Evolutionary conservation across 2,888 invertebrate genomes (phyloP), one percentile per base, ranked within the genome.

Genomic region (Caenorhabditis doughertyi): DNA sequence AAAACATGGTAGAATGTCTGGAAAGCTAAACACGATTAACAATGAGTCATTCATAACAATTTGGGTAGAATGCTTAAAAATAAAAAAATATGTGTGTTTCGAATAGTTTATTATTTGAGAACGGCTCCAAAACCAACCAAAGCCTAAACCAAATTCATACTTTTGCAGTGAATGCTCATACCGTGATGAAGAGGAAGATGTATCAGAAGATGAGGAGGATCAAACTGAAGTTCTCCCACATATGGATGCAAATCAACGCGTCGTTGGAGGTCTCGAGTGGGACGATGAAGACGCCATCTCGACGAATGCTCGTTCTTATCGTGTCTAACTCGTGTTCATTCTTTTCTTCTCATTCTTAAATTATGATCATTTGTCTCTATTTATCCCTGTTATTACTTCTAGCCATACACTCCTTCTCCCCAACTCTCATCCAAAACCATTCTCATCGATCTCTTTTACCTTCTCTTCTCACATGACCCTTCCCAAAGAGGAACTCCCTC

Each of bases 201-300:
- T 84, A 8, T 87, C 84, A 25, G 88, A 79, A 23, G 79, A 79
- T 27, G 74, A 82, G 39, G 76, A 76, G 32, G 70, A 73, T n/a
- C 67, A 74, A 18, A 55, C 81, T 11, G 64, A 87, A 77, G 86
- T 86, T 32, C 81, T 87, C 5, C 87, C 87, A 8, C 87, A 87
- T 49, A 47, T 83, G 58, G 85, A 85, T 25, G 68, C 72, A 13
- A 81, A 73, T 18, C 84, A 85, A 49, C 83, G 86, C 64, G 88
- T 67, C 58, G 77, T 60, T 62, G 81, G 83, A 27, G 93, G 93
- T 70, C 92, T 94, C 79, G 94, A 94, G 89, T 94, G 94, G 94
- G 94, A 94, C 91, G 94, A 94, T 90, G 87, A 87, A 73, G 86
- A 85, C 51, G 81, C 81, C 35, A 68, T 84, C 11, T 72, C 86